These are phyloP conservation scores for Orchesella cincta DNA, from an alignment of 1,140 invertebrate genomes.

Conservation along the genomic window DNA sequence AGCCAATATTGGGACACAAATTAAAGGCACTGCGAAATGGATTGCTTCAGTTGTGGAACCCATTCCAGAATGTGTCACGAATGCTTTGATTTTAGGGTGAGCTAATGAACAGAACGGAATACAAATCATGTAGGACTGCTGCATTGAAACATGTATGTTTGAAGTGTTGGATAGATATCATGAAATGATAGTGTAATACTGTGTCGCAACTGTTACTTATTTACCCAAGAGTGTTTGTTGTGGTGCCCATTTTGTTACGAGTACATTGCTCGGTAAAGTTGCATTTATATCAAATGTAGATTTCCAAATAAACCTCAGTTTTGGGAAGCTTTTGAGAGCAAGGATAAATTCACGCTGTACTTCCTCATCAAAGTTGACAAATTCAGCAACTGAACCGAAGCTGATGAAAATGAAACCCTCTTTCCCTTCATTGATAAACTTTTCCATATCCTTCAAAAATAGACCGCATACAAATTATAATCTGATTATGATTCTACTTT, in stretches of 20 bases:
- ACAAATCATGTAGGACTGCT: too few relatives aligned
- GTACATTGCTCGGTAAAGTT: neutral
- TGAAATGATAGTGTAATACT: neutral
- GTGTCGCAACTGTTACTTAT: too few relatives aligned
- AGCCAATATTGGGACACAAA: constrained; percentile 50
- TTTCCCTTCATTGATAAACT: neutral
- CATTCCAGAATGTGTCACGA: constrained; percentile 57
- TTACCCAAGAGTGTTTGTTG: neutral
- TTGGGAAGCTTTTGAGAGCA: neutral
- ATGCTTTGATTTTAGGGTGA: constrained; percentile 53
- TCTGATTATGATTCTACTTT: too few relatives aligned
- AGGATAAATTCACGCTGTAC: neutral
- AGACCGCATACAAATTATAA: too few relatives aligned
- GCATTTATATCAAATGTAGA: neutral
- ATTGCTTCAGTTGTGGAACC: constrained; percentile 55
- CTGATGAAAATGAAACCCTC: neutral
- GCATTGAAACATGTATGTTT: too few relatives aligned
- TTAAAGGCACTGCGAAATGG: constrained; percentile 55
- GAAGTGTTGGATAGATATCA: too few relatives aligned
- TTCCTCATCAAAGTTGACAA: neutral
- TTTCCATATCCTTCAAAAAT: neutral
- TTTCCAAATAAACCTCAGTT: neutral
- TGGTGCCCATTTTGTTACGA: neutral
- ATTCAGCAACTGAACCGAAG: neutral
- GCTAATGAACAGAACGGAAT: constrained; percentile 25